Evolutionary conservation across 2,113 vertebrate genomes (phyloP), one percentile per base, ranked within the genome.

Genomic region (Athene noctua): DNA sequence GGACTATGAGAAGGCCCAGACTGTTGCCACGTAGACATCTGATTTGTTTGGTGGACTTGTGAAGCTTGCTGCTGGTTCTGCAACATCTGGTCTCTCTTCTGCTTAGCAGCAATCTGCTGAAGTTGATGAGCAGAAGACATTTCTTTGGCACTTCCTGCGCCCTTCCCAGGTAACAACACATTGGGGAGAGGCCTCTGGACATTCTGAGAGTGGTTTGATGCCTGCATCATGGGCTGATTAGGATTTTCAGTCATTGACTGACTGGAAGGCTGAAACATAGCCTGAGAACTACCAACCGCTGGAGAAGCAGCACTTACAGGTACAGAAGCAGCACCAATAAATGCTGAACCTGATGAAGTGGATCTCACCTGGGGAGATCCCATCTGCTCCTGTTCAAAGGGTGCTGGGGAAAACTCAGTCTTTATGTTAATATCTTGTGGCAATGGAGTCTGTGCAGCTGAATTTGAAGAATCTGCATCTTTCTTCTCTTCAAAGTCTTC

Each of bases 401-500:
- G 96, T 15, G 98, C 98, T 22, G 99, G 98, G 44, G 99, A 99
- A 97, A 99, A 99, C 97, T 99, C 99, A 0, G 99, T 97, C 97
- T 99, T 99, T 59, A 99, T 98, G 30, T 93, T 99, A 94, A 98
- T 98, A 83, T 99, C 99, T 38, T 99, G 98, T 21, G 98, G 96
- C 46, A 99, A 97, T 3, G 98, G 96, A 63, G 97, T 97, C 91
- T 98, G 98, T 79, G 92, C 97, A 86, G 98, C 91, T 23, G 98
- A 97, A 80, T 97, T 96, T 12, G 98, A 96, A 90, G 99, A 96
- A 90, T 99, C 99, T 19, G 97, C 97, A 85, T 99, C 99, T 88
- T 99, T 99, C 86, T 99, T 99, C 84, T 99, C 99, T 94, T 99
- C 99, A 22, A 99, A 99, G 80, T 99, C 99, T 6, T 99, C 99